These are phyloP conservation scores for Origma solitaria DNA, from an alignment of 2,113 vertebrate species.

Conservation along the genomic window DNA sequence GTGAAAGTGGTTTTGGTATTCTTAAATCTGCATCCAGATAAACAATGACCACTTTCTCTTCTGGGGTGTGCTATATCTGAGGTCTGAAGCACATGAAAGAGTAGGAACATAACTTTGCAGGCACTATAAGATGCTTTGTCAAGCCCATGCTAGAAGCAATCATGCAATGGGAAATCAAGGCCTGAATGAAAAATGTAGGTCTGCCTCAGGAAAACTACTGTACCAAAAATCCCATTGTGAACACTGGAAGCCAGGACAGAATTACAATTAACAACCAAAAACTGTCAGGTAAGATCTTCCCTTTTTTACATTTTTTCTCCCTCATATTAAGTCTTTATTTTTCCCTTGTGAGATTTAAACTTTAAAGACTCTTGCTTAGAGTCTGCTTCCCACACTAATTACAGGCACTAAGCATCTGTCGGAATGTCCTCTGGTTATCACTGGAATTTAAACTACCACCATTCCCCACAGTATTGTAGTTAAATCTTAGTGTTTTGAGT, in stretches of 20 bases:
- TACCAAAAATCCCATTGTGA: background rate
- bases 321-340: background rate
- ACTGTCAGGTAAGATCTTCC: background rate
- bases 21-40: background rate
- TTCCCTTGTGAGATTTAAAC: slow-evolving; percentile 44
- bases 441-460: slow-evolving; percentile 27
- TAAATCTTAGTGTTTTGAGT: slow-evolving; percentile 19
- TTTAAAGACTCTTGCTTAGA: slow-evolving; percentile 23
- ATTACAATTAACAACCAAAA: background rate
- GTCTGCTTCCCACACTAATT: slow-evolving; percentile 46
- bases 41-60: background rate
- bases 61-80: background rate
- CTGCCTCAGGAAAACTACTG: background rate
- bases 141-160: background rate
- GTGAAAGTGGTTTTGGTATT: background rate
- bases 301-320: background rate
- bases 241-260: background rate
- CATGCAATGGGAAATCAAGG: background rate
- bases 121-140: background rate
- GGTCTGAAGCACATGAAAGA: background rate
- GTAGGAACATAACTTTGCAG: background rate
- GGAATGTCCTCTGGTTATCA: slow-evolving; percentile 21
- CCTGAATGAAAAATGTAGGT: background rate
- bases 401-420: slow-evolving; percentile 28
- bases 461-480: background rate